Evolutionary conservation across 2,888 invertebrate genomes (phyloP).

Genomic region (Drosophila neonasuta): DNA sequence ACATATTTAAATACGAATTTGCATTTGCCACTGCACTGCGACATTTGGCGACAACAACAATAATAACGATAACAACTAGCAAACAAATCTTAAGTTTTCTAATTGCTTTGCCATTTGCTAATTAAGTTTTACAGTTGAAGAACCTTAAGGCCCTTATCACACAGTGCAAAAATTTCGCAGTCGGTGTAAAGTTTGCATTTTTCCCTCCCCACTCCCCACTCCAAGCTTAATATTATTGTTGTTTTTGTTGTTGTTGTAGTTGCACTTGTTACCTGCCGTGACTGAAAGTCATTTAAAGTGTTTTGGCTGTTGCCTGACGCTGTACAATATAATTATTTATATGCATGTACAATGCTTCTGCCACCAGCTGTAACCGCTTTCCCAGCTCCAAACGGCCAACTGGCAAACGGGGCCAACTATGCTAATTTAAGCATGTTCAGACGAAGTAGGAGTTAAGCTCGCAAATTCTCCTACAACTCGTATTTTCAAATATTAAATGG

Average conservation of each 20-base stretch:
- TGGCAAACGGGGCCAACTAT: slow-evolving; percentile 32
- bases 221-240: slow-evolving; percentile 14
- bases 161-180: slow-evolving; percentile 48
- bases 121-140: slow-evolving; percentile 64
- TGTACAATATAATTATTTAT: slow-evolving; percentile 57
- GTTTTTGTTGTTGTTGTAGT: slow-evolving; percentile 21
- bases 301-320: slow-evolving; percentile 48
- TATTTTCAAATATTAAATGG: slow-evolving; percentile 32
- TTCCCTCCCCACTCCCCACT: slow-evolving; percentile 13
- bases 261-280: slow-evolving; percentile 64
- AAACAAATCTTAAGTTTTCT: slow-evolving; percentile 39
- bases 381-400: slow-evolving; percentile 15
- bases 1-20: slow-evolving; percentile 25
- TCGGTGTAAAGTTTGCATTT: slow-evolving; percentile 60
- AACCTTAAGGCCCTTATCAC: slow-evolving; percentile 54
- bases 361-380: slow-evolving; percentile 15
- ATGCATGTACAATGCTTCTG: slow-evolving; percentile 25
- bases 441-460: background rate
- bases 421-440: slow-evolving; percentile 34
- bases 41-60: slow-evolving; percentile 34
- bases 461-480: slow-evolving; percentile 1
- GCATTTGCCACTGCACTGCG: slow-evolving; percentile 41
- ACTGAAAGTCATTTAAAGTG: slow-evolving; percentile 68
- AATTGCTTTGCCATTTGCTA: slow-evolving; percentile 67
- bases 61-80: slow-evolving; percentile 2